These are phyloP conservation scores for Rhabditoides inermis DNA, from an alignment of 2,888 invertebrate species.

Conservation along the genomic window DNA sequence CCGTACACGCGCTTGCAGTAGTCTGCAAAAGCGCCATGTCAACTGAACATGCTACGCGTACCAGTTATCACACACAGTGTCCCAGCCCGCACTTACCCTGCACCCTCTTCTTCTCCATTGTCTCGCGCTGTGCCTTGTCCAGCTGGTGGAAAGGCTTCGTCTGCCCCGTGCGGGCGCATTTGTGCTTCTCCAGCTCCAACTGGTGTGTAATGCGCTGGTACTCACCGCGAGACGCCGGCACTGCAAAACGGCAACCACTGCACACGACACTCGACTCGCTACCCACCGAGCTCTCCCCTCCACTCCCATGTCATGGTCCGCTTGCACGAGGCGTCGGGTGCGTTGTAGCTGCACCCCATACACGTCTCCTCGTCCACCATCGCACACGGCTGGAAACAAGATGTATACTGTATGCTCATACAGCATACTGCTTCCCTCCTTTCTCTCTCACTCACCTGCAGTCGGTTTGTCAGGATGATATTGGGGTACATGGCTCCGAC, in stretches of 20 bases:
- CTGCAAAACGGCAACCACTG: slow-evolving; percentile 56
- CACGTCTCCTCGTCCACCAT: slow-evolving; percentile 83
- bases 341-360: slow-evolving; percentile 90
- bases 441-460: slow-evolving; percentile 62
- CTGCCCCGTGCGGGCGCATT: too few species aligned
- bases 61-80: not conserved
- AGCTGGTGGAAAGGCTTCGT: slow-evolving; percentile 78
- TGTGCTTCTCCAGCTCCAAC: slow-evolving; percentile 84
- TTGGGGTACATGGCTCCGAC: slow-evolving; percentile 99
- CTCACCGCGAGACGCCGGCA: slow-evolving; percentile 78
- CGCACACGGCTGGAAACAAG: slow-evolving; percentile 68
- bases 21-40: slow-evolving; percentile 57
- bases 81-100: slow-evolving; percentile 54
- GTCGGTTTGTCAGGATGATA: slow-evolving; percentile 91
- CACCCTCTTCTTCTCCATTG: slow-evolving; percentile 82
- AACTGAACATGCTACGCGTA: not conserved
- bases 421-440: not conserved
- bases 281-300: slow-evolving; percentile 74
- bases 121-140: slow-evolving; percentile 65
- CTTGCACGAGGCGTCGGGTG: slow-evolving; percentile 79
- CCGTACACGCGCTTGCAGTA: slow-evolving; percentile 93
- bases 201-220: slow-evolving; percentile 92
- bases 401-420: too few species aligned
- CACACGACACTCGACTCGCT: not conserved
- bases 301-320: slow-evolving; percentile 93